phyloP scores from a whole-genome alignment of 2,797 vertebrate species.

The Sebastes matsubarae region DNA sequence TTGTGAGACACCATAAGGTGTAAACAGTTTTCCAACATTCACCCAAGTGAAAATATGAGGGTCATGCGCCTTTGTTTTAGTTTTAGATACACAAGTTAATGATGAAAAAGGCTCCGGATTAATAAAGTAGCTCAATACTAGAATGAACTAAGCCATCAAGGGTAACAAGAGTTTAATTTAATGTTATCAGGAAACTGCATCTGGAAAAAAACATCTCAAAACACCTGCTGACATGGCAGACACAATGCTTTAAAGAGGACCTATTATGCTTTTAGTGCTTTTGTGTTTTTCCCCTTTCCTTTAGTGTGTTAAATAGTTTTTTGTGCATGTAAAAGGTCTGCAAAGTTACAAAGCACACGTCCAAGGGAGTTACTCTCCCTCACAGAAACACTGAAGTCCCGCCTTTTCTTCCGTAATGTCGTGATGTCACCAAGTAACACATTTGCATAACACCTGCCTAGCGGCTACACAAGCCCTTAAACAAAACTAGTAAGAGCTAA shows the following conservation, averaged over 20 bases:
- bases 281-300: too few relatives aligned
- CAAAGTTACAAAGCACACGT: too few relatives aligned
- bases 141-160: background rate
- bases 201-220: background rate
- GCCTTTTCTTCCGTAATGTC: too few relatives aligned
- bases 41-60: background rate
- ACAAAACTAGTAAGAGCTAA: too few relatives aligned
- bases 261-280: too few relatives aligned
- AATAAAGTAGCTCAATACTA: background rate
- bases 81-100: background rate
- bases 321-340: too few relatives aligned
- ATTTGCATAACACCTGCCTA: too few relatives aligned
- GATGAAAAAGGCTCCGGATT: background rate
- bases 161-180: background rate
- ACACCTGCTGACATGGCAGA: background rate
- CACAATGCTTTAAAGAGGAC: background rate
- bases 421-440: too few relatives aligned
- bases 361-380: too few relatives aligned
- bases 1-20: conserved; percentile 1
- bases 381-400: too few relatives aligned
- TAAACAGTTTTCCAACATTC: background rate
- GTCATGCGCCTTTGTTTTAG: background rate
- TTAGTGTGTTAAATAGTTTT: too few relatives aligned
- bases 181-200: background rate
- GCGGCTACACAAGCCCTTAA: too few relatives aligned